Evolutionary conservation across 2,113 vertebrate genomes (phyloP), one percentile per base, ranked within the genome.

Genomic region (Pleuronectes platessa): DNA sequence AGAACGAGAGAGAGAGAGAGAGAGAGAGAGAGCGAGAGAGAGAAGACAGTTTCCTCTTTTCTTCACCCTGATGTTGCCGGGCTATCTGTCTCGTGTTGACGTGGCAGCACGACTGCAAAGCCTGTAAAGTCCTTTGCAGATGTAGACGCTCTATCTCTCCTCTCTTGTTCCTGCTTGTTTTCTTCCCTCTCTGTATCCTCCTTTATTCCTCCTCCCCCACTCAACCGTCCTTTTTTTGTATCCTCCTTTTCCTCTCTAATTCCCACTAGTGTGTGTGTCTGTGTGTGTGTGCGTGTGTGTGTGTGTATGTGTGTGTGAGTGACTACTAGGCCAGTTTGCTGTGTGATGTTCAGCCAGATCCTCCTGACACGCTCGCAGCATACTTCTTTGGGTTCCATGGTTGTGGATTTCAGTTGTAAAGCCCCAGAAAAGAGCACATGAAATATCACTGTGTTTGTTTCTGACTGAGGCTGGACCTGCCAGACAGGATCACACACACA

Each of bases 331-430:
- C 85, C 76, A 76, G 71, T 77, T 82, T 76, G 74, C 76, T 79
- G 78, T 88, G 86, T 92, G 92, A 91, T 91, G 85, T 84, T 81
- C 69, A 61, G 91, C 91, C 91, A 92, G 69, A 72, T 86, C 78
- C 72, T 80, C 55, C 84, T 63, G 76, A 89, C 73, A 81, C 61
- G 71, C 86, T 85, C 71, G 76, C 85, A 69, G 66, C 82, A 80
- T 67, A 79, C 72, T 70, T 70, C 72, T 82, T 70, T 49, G 51
- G 73, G 62, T 72, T 83, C 61, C 68, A 42, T 31, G 61, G 71
- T 76, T 83, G 71, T 79, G 73, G 79, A 82, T 86, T 83, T 20
- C 66, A 86, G 83, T 81, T 79, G 74, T 82, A 68, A 81, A 84
- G 73, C 77, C 77, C 55, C 79, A 86, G 68, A 83, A 82, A 65